Evolutionary conservation across 2,888 invertebrate species (phyloP), one percentile per base, ranked within the genome.

Genomic region (Pristionchus mayeri): DNA sequence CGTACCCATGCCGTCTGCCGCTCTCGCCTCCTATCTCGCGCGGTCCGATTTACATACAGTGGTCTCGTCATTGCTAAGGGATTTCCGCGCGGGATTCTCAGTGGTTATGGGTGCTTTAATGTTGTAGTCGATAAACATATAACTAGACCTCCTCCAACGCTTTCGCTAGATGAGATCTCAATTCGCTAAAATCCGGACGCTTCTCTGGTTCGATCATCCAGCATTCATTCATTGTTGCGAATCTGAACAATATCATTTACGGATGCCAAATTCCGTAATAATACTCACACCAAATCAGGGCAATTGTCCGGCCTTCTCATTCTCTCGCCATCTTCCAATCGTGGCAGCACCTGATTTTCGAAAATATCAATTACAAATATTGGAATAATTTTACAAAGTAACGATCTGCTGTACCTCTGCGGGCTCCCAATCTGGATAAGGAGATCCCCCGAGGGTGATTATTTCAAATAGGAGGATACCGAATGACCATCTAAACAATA

Each of bases 381-480:
- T 9, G 40, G 40, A 37, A n/a, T 21, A 27, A 40, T 3, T 57
- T 37, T 7, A 30, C 1, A 57, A 40, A 11, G 7, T 11, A 24
- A 37, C 40, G 44, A 75, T 63, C 4, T 27, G 4, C 27, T n/a
- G 3, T 37, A 80, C 80, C 57, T 54, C 80, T 13, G 80, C 37
- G 0, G 80, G 57, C 2, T 37, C 54, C 80, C 80, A 80, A 2
- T 54, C 57, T 0, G 80, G 37, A 57, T 80, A 80, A 6, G 80
- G 80, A 9, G 80, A 80, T 11, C 80, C 80, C 2, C 80, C 80
- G 18, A 80, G 57, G 1, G 80, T 80, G 34, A 80, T 57, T 6
- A 80, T 57, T 24, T 80, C 80, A 57, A 80, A 80, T 0, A 80
- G 57, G 7, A 80, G 57, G 11, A 80, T 37, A 1, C 80, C 80